Conservation (phyloP, 2,113 vertebrate species). For the Seriola aureovittata region DNA sequence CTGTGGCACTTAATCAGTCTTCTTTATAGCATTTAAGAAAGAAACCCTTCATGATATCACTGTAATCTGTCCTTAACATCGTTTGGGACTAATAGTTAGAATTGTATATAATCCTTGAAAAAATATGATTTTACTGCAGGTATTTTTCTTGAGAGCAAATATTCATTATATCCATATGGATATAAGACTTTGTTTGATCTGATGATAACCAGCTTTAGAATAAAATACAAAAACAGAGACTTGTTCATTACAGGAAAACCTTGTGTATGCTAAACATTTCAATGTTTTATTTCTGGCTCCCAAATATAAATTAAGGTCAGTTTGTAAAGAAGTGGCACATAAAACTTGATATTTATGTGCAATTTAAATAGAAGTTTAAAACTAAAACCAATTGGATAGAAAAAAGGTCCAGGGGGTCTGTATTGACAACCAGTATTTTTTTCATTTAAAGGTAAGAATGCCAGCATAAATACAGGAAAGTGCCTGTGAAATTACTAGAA, state of each 20-base stretch:
- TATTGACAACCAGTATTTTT: not conserved
- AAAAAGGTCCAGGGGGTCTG: not conserved
- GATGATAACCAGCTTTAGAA: conserved; percentile 8
- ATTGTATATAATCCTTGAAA: conserved; percentile 30
- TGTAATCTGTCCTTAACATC: conserved; percentile 48
- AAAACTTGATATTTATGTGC: not conserved
- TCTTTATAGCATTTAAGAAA: conserved; percentile 18
- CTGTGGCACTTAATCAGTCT: conserved; percentile 52
- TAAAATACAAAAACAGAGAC: not conserved
- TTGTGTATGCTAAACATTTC: not conserved
- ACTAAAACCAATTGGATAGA: too few relatives aligned
- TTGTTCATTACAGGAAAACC: not conserved
- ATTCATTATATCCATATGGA: not conserved
- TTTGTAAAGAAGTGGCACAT: conserved; percentile 6
- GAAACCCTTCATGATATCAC: conserved; percentile 41
- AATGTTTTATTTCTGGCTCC: not conserved
- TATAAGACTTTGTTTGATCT: conserved; percentile 3
- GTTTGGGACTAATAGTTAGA: conserved; percentile 38
- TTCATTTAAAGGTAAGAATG: not conserved
- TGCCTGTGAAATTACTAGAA: too few relatives aligned
- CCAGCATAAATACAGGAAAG: not conserved
- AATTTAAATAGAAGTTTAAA: not conserved
- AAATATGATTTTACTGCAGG: conserved; percentile 9
- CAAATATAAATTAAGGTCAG: not conserved
- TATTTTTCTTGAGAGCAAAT: conserved; percentile 30